A percentile compares a stretch with the other conserved stretches of the same genome.
phyloP scores from a whole-genome alignment of 2,888 invertebrate genomes.

The Pristionchus entomophagus region DNA sequence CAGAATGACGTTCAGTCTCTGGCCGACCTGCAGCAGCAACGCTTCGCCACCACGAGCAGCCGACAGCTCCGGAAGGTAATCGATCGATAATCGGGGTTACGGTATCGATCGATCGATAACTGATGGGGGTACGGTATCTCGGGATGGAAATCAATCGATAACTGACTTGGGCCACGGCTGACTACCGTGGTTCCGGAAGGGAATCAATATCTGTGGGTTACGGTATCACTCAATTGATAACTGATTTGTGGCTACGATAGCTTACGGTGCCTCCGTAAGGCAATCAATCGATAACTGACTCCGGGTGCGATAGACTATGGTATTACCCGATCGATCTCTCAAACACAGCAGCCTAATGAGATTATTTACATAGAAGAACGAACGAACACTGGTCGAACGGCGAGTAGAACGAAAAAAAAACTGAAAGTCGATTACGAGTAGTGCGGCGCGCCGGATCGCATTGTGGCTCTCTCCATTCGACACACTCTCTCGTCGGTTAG shows the following conservation, averaged over 20 bases:
- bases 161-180: too few relatives aligned
- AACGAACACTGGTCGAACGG: background rate
- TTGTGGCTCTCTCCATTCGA: background rate
- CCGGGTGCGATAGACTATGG: background rate
- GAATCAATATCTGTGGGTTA: background rate
- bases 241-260: too few relatives aligned
- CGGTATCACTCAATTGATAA: too few relatives aligned
- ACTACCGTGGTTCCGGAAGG: too few relatives aligned
- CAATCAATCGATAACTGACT: too few relatives aligned
- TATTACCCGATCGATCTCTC: background rate
- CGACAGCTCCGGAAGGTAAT: background rate
- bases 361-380: background rate
- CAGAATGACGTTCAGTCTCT: background rate
- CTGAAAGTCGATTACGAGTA: slow-evolving; percentile 5
- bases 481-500: background rate
- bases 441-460: background rate
- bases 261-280: too few relatives aligned
- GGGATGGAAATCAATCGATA: too few relatives aligned
- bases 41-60: background rate
- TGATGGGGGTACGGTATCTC: background rate
- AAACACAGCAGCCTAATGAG: background rate
- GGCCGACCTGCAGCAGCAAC: background rate
- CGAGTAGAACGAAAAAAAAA: background rate
- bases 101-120: background rate
- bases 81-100: background rate